Percentiles rank a stretch among this genome's conserved stretches.
phyloP scores from a whole-genome alignment of 2,888 invertebrate genomes.

The Drosophila parthenogenetica region DNA sequence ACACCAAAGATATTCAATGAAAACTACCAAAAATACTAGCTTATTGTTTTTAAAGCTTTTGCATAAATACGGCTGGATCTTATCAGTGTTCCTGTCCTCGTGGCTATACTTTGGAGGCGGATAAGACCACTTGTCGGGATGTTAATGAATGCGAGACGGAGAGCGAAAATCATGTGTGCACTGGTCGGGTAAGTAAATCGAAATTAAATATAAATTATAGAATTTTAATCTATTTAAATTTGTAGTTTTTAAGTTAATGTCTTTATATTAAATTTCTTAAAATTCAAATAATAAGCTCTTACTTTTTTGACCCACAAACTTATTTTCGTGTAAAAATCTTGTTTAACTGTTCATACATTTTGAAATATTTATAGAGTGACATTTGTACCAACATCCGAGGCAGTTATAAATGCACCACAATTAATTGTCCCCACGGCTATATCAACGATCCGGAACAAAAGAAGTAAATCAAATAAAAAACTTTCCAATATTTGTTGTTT shows the following conservation, averaged over 20 bases:
- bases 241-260: too few relatives aligned
- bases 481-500: background rate
- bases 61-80: constrained; percentile 94
- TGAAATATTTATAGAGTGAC: constrained; percentile 85
- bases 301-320: too few relatives aligned
- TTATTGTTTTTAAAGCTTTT: constrained; percentile 84
- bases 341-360: background rate
- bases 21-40: too few relatives aligned
- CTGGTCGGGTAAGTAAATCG: constrained; percentile 84
- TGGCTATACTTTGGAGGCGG: constrained; percentile 91
- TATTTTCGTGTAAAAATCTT: too few relatives aligned
- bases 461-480: constrained; percentile 88
- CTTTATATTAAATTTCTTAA: too few relatives aligned
- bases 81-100: constrained; percentile 92
- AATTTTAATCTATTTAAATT: too few relatives aligned
- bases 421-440: constrained; percentile 95
- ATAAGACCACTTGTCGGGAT: constrained; percentile 93
- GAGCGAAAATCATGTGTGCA: constrained; percentile 84
- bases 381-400: constrained; percentile 97
- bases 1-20: too few relatives aligned
- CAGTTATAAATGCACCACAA: constrained; percentile 93
- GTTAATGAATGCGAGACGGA: constrained; percentile 89
- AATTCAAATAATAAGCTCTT: too few relatives aligned
- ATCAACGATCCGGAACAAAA: constrained; percentile 90
- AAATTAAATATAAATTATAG: too few relatives aligned